A percentile compares a stretch with the other conserved stretches of the same genome.
Conservation (phyloP, 1,140 invertebrate genomes). For the Diuraphis noxia region DNA sequence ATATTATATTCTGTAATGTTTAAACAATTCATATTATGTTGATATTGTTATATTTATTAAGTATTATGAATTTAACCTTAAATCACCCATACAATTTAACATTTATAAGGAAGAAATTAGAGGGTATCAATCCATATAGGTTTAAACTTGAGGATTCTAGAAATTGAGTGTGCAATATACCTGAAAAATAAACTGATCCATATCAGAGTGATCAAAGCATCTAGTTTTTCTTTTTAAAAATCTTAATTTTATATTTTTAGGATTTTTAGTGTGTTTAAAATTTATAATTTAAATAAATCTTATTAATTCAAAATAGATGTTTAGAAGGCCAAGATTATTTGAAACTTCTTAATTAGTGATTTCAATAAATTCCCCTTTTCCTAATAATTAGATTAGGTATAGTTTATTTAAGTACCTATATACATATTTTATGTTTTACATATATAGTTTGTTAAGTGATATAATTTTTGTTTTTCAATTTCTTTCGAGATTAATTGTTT, state of each 20-base stretch:
- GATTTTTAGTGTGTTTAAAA: background rate
- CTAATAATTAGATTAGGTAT: conserved; percentile 7
- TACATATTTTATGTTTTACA: background rate
- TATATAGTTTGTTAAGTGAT: background rate
- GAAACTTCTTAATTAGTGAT: background rate
- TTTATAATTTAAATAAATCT: background rate
- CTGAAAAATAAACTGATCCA: background rate
- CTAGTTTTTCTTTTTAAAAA: background rate
- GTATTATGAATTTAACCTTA: background rate
- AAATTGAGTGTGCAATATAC: background rate
- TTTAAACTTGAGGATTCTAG: background rate
- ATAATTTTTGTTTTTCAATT: conserved; percentile 17
- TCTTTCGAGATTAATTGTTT: background rate
- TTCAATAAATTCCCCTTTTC: background rate
- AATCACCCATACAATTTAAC: background rate
- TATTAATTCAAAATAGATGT: background rate
- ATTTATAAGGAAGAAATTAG: background rate
- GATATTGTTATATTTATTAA: background rate
- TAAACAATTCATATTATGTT: background rate
- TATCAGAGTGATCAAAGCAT: background rate
- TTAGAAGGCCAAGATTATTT: background rate
- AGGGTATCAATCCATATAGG: background rate
- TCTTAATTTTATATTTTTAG: background rate
- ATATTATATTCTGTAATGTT: background rate
- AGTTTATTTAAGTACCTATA: background rate